A percentile compares a stretch with the other conserved stretches of the same genome.
Conservation (phyloP, 2,113 vertebrate genomes). For the Bolborhynchus lineola region DNA sequence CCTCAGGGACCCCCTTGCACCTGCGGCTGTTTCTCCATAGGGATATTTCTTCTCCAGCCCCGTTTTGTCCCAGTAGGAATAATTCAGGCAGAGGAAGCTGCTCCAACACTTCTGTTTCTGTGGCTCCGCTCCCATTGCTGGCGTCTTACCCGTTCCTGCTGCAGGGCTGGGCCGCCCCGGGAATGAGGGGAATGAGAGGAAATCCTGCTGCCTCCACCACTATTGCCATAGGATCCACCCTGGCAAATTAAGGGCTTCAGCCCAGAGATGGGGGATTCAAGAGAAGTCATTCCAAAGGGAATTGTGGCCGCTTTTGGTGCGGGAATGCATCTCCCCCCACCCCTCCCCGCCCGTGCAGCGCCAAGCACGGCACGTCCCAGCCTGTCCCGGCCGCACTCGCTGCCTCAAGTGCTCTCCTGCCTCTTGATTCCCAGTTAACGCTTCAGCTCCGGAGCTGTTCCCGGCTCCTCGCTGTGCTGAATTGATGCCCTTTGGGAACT, state of each 20-base stretch:
- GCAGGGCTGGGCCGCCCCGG: neutral
- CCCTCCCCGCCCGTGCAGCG: accelerated
- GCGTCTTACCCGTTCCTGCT: neutral
- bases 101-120: neutral
- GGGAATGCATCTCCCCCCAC: neutral
- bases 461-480: neutral
- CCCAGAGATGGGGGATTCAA: neutral
- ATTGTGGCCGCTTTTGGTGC: neutral
- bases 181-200: neutral
- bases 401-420: neutral
- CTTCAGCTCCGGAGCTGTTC: accelerated
- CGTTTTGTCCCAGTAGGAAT: neutral
- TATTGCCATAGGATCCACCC: neutral
- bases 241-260: neutral
- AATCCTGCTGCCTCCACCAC: neutral
- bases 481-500: neutral
- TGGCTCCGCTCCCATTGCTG: accelerated
- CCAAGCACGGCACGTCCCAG: neutral
- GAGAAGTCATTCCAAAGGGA: neutral
- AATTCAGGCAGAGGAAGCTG: neutral
- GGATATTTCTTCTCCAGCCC: neutral
- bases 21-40: accelerated
- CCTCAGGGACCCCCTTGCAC: neutral
- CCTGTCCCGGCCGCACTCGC: accelerated
- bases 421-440: neutral